Conservation (phyloP, 2,113 vertebrate genomes). For the Anthoscopus minutus region DNA sequence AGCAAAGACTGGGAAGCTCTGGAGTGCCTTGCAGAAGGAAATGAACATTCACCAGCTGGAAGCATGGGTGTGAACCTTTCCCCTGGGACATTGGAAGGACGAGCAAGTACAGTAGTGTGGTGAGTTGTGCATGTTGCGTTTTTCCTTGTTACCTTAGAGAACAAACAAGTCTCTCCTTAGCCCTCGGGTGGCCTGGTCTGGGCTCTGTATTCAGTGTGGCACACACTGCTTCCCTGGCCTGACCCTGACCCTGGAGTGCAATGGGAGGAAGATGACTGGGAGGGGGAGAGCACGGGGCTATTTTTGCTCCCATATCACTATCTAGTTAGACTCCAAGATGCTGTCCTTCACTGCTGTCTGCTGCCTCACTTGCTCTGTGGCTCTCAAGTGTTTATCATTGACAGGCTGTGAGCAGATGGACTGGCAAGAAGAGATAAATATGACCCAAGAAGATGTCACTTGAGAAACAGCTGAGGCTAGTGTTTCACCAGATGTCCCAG, state of each 20-base stretch:
- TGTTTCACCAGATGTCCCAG: slow-evolving; percentile 89
- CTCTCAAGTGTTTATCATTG: slow-evolving; percentile 78
- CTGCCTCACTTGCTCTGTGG: slow-evolving; percentile 65
- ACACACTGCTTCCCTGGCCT: slow-evolving; percentile 35
- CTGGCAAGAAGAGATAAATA: slow-evolving; percentile 81
- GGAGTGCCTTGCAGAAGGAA: background rate
- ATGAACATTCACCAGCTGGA: background rate
- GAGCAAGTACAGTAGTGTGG: background rate
- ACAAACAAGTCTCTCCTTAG: background rate
- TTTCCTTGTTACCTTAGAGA: background rate
- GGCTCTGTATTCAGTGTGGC: background rate
- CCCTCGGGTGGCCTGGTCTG: background rate
- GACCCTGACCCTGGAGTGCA: slow-evolving; percentile 60
- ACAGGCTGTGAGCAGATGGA: slow-evolving; percentile 83
- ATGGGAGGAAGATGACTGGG: background rate
- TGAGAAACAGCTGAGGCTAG: slow-evolving; percentile 85
- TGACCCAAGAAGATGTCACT: slow-evolving; percentile 84
- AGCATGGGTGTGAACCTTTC: background rate
- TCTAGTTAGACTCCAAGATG: slow-evolving; percentile 63
- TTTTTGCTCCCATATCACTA: slow-evolving; percentile 58
- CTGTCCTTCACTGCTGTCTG: slow-evolving; percentile 72
- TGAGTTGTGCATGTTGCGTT: background rate
- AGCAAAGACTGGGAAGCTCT: background rate
- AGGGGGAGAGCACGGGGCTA: background rate
- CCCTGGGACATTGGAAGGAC: background rate